phyloP scores from a whole-genome alignment of 2,888 invertebrate species.

The Agrilus cyanescens region DNA sequence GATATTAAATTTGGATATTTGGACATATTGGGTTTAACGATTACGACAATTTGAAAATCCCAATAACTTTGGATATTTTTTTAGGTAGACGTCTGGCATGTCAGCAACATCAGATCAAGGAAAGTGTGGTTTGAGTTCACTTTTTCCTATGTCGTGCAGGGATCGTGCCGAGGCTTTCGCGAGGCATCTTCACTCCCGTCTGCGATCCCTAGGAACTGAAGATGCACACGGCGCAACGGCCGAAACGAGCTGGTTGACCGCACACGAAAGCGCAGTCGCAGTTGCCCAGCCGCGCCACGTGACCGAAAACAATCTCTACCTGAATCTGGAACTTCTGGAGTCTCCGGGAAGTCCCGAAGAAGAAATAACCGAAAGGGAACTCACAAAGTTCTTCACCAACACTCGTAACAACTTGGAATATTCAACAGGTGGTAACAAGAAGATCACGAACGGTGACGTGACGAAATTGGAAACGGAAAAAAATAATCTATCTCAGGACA shows the following conservation, averaged over 20 bases:
- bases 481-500: conserved; percentile 25
- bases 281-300: conserved; percentile 40
- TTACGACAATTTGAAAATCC: too few species aligned
- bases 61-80: too few species aligned
- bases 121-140: conserved; percentile 54
- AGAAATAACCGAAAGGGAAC: conserved; percentile 22
- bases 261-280: conserved; percentile 25
- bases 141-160: conserved; percentile 67
- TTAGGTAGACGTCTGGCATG: too few species aligned
- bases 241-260: conserved; percentile 32
- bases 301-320: conserved; percentile 45
- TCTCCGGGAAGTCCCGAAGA: conserved; percentile 62
- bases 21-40: too few species aligned
- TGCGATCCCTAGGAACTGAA: conserved; percentile 56
- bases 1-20: too few species aligned
- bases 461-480: conserved; percentile 4
- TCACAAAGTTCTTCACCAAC: conserved; percentile 31
- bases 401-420: conserved; percentile 22
- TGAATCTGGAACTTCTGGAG: conserved; percentile 53
- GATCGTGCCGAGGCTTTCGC: conserved; percentile 74
- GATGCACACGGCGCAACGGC: conserved; percentile 26
- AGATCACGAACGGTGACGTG: conserved; percentile 26
- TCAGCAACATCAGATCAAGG: conserved; percentile 35
- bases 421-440: conserved; percentile 28
- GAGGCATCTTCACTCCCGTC: conserved; percentile 59